A percentile compares a stretch with the other conserved stretches of the same genome.
Conservation (phyloP, 2,797 vertebrate species). For the Anguilla anguilla region DNA sequence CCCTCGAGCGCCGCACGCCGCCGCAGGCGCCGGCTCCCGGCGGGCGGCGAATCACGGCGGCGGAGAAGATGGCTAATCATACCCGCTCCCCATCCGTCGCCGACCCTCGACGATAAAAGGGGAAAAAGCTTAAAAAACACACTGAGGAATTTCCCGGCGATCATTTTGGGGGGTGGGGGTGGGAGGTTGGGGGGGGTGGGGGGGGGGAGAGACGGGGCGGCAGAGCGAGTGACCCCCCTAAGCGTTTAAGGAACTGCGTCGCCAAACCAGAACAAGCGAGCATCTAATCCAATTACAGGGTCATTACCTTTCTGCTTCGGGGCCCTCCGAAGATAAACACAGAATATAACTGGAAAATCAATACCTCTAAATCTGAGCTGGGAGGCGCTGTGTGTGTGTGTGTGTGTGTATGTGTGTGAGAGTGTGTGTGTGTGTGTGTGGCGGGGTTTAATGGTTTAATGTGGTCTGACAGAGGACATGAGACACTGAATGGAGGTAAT, state of each 20-base stretch:
- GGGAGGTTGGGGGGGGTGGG: too few species aligned
- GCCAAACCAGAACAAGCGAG: background rate
- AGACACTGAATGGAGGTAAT: background rate
- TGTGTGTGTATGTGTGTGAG: background rate
- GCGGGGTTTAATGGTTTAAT: background rate
- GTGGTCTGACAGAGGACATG: background rate
- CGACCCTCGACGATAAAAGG: background rate
- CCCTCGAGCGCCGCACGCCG: too few species aligned
- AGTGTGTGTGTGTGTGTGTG: background rate
- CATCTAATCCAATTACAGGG: slow-evolving; percentile 28
- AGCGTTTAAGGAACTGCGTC: background rate
- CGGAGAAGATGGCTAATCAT: background rate
- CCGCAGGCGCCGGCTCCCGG: too few species aligned
- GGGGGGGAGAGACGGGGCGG: background rate
- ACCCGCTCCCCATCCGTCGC: background rate
- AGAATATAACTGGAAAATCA: background rate
- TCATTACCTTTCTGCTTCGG: background rate
- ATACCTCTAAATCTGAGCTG: background rate
- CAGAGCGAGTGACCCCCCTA: background rate
- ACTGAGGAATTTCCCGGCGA: background rate
- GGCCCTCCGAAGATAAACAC: background rate
- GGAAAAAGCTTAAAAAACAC: background rate
- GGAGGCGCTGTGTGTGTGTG: background rate
- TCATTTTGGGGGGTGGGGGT: background rate
- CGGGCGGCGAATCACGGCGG: too few species aligned